Conservation (phyloP, 2,113 vertebrate genomes). For the Phyllostomus hastatus region DNA sequence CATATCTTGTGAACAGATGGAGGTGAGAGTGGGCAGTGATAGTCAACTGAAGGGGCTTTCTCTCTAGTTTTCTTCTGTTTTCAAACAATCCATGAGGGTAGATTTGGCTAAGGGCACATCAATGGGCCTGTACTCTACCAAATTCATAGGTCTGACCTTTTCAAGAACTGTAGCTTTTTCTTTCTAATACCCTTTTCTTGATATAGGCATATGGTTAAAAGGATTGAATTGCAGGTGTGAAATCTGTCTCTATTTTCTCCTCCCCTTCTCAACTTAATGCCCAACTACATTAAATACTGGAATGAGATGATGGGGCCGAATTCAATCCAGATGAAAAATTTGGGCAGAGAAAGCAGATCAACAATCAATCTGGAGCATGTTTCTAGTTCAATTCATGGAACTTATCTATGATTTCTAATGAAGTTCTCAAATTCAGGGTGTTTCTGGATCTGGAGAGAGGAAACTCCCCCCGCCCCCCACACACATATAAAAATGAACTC, state of each 20-base stretch:
- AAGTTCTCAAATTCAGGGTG: neutral
- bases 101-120: neutral
- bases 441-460: neutral
- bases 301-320: neutral
- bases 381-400: neutral
- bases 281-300: neutral
- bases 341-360: neutral
- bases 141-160: neutral
- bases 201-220: neutral
- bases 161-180: neutral
- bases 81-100: neutral
- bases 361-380: neutral
- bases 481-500: neutral
- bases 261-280: neutral
- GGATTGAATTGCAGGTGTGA: neutral
- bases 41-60: neutral
- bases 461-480: neutral
- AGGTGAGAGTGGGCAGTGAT: neutral
- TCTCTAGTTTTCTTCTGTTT: neutral
- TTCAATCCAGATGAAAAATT: neutral
- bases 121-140: neutral
- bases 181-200: neutral
- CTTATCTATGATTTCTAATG: neutral
- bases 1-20: too few species aligned
- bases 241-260: neutral